Evolutionary conservation across 2,888 invertebrate species (phyloP).

Genomic region (Tuberolachnus salignus): DNA sequence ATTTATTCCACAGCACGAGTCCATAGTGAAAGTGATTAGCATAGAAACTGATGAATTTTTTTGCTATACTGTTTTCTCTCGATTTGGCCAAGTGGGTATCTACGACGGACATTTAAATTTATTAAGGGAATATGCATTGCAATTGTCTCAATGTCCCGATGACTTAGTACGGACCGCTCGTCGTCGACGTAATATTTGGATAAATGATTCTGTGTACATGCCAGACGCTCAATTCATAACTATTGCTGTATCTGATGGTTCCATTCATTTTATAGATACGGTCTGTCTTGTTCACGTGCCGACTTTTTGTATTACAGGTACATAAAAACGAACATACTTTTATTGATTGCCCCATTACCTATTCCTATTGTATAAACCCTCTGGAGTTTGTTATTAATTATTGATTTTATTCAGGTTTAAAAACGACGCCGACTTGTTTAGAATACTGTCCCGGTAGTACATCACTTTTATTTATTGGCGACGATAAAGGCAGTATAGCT

Average conservation of each 20-base stretch:
- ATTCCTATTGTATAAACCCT: too few relatives aligned
- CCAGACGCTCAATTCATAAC: slow-evolving; percentile 67
- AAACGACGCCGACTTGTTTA: slow-evolving; percentile 62
- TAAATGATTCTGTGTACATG: slow-evolving; percentile 69
- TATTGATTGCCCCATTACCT: neutral
- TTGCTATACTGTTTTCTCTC: slow-evolving; percentile 69
- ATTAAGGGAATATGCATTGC: slow-evolving; percentile 58
- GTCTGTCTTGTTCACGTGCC: slow-evolving; percentile 68
- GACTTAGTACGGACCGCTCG: slow-evolving; percentile 8
- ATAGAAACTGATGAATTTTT: slow-evolving; percentile 68
- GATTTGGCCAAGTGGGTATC: slow-evolving; percentile 68
- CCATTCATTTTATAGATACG: slow-evolving; percentile 69
- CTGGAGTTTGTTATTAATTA: neutral
- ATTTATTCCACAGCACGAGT: slow-evolving; percentile 65
- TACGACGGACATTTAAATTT: slow-evolving; percentile 68
- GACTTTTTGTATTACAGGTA: slow-evolving; percentile 67
- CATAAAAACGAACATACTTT: slow-evolving; percentile 59
- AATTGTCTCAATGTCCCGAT: slow-evolving; percentile 41
- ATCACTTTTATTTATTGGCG: slow-evolving; percentile 67
- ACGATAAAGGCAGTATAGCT: slow-evolving; percentile 67
- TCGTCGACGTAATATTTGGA: slow-evolving; percentile 63
- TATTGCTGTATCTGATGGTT: slow-evolving; percentile 68
- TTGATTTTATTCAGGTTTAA: slow-evolving; percentile 61
- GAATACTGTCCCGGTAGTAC: slow-evolving; percentile 63
- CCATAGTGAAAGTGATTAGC: slow-evolving; percentile 67